Base-by-base conservation (phyloP, 2,113 vertebrate species). In the Phalacrocorax brasilianus region DNA sequence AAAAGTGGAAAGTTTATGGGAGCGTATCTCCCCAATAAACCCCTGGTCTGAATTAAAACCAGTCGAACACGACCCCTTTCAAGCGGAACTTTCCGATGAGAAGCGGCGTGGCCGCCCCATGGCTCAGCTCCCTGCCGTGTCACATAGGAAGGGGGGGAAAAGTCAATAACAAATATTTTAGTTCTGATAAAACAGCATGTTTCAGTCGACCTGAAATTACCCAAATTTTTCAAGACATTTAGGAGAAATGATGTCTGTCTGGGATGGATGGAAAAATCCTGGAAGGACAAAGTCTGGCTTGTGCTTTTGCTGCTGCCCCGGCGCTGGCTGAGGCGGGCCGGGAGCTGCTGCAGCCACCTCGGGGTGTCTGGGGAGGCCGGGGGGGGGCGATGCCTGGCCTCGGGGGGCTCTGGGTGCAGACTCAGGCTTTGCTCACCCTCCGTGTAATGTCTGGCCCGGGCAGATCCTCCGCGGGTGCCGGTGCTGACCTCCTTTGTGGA, bases 401-500 rank as follows among this genome's bases (percentile, higher is more conserved):
- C 0, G 2, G 45, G 24, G 16, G 1, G 38, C 56, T 55, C 67
- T 12, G 53, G 49, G 38, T 27, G 26, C 59, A 62, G 7, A 26
- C 76, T 21, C 6, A 0, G 28, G 9, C 4, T 17, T n/a, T n/a
- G 42, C 42, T 27, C 35, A 2, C 14, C 12, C 2, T 19, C 47
- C 7, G 2, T 2, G 5, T 14, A 24, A 45, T 4, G 0, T 33
- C 66, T 58, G 38, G 2, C 52, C 35, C 0, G 32, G 11, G 19
- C 73, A 98, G 98, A 98, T 4, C 80, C 97, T 0, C 98, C 98
- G 0, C 92, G 97, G n/a, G 59, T 8, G 1, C 96, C 73, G 1
- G 90, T 70, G 5, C 61, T 98, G 81, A 97, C 72, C 6, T 61
- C 96, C 53, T 81, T 98, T 82, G 86, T 98, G 89, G 96, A 97